Conservation (phyloP, 2,113 vertebrate species). For the Litocranius walleri region DNA sequence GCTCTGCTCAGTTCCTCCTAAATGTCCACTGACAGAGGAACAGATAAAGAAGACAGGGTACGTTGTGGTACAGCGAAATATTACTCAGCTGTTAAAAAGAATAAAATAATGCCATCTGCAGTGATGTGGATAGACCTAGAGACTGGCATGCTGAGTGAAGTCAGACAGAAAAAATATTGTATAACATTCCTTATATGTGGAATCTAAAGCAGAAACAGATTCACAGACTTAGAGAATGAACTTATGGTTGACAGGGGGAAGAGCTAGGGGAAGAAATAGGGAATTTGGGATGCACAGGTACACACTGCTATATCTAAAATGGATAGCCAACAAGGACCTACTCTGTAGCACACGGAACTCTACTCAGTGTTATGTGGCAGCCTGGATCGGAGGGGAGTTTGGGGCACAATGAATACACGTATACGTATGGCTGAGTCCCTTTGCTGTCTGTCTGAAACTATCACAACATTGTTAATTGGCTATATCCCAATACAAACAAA, state of each 20-base stretch:
- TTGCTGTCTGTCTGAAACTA: background rate
- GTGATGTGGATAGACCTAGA: background rate
- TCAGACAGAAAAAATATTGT: background rate
- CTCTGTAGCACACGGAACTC: background rate
- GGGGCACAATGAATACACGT: background rate
- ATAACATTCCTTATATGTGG: background rate
- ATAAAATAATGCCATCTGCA: background rate
- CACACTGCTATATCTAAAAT: background rate
- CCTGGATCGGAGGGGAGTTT: background rate
- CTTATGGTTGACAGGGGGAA: background rate
- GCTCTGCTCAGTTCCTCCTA: background rate
- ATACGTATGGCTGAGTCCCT: background rate
- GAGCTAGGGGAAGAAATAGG: background rate
- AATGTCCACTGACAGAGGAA: background rate
- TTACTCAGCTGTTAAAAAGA: background rate
- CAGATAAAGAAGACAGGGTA: background rate
- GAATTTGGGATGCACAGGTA: background rate
- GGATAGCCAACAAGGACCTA: background rate
- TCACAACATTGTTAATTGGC: background rate
- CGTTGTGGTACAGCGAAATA: accelerated
- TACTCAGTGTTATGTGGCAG: background rate
- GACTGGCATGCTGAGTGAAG: background rate
- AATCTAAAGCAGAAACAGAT: background rate
- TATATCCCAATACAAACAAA: background rate
- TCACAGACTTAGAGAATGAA: background rate